phyloP scores from a whole-genome alignment of 2,113 vertebrate genomes.

The Lipophrys pholis region DNA sequence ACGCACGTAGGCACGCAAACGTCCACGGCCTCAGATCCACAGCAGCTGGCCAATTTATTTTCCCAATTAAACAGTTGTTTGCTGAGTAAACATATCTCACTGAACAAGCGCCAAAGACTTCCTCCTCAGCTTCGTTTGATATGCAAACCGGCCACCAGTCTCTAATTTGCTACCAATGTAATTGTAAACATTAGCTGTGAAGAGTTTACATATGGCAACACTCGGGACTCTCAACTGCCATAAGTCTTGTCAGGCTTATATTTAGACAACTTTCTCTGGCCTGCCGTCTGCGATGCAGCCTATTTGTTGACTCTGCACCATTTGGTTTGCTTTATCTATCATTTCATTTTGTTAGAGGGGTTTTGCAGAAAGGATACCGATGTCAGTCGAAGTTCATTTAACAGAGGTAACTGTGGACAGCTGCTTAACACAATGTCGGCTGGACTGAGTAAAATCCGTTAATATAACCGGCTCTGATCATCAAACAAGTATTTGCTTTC shows the following conservation, averaged over 20 bases:
- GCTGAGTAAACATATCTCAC: slow-evolving; percentile 71
- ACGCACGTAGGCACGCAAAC: slow-evolving; percentile 8
- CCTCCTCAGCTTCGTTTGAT: slow-evolving; percentile 60
- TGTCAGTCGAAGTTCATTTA: background rate
- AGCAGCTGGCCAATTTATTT: slow-evolving; percentile 74
- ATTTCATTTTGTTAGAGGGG: background rate
- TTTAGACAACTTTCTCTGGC: slow-evolving; percentile 5
- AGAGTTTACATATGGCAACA: slow-evolving; percentile 57
- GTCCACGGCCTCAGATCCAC: slow-evolving; percentile 39
- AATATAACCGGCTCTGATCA: slow-evolving; percentile 4
- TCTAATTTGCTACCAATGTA: slow-evolving; percentile 64
- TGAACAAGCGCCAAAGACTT: slow-evolving; percentile 53
- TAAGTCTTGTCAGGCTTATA: slow-evolving; percentile 9
- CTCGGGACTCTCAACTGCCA: slow-evolving; percentile 41
- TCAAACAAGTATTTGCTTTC: slow-evolving; percentile 24
- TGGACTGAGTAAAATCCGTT: background rate
- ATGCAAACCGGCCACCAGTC: slow-evolving; percentile 60
- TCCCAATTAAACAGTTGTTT: slow-evolving; percentile 77
- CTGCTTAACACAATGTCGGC: background rate
- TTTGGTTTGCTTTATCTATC: background rate
- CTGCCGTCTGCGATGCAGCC: background rate
- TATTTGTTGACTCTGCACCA: background rate
- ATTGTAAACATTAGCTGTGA: slow-evolving; percentile 67
- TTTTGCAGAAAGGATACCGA: slow-evolving; percentile 1
- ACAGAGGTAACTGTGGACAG: background rate